Base-by-base conservation (phyloP, 2,888 invertebrate genomes). In the Drosophila prostipennis region DNA sequence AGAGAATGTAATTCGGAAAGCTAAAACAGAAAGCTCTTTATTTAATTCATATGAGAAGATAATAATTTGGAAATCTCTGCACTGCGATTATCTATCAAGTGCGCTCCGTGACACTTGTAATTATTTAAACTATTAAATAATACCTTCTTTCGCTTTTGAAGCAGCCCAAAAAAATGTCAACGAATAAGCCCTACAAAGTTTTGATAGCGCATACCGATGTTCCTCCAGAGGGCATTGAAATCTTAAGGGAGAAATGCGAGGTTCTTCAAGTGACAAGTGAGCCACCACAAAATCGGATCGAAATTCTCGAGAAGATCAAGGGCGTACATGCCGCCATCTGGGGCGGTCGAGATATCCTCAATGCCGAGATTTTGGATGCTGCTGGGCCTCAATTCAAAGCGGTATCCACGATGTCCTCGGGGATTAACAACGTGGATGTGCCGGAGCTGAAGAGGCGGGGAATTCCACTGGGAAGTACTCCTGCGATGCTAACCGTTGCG, bases 321-420 rank as follows among this genome's bases (percentile, higher is more conserved):
- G 92, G 91, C 11, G 87, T 91, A 8, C 82, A 92, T 74, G 92
- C 87, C 10, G 80, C 91, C 3, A 75, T 91, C 42, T 92, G 92
- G 92, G 91, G 78, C 2, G 80, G 82, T 2, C 89, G 90, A 71
- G 78, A 84, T 1, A 67, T 78, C 0, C 74, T 92, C 0, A 84
- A 91, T 74, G 90, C 85, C 6, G 91, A 91, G 65, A 80, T 84
- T 0, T 51, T 92, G 42, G 87, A 92, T 78, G 89, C 89, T 1
- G 92, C 90, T 2, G 92, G 97, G 4, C 93, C 95, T 0, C 93
- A 94, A 53, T 90, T 98, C 53, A 96, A 96, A 92, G 94, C 95
- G 0, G 93, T 98, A 3, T 94, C 95, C 0, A 95, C 97, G 0
- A 96, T 96, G 95, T 96, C 98, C 0, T 97, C 97, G 0, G 98